Base-by-base conservation (phyloP, 2,113 vertebrate species). In the Pseudorectes ferrugineus region DNA sequence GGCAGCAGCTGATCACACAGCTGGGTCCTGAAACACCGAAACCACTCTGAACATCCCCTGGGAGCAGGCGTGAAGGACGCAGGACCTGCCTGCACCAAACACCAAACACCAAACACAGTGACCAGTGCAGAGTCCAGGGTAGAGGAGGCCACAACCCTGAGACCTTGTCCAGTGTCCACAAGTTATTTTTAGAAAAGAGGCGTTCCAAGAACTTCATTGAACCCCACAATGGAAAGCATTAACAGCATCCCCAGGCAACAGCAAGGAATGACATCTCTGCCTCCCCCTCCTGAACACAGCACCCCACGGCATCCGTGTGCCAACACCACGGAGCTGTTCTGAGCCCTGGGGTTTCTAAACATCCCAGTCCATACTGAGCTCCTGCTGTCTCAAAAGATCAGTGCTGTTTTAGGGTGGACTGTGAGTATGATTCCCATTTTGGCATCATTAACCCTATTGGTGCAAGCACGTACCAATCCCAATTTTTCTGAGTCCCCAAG, bases 301-400 rank as follows among this genome's bases (percentile, higher is more conserved):
- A 42, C 5, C 46, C 42, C 36, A 11, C 1, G 9, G 51, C 59
- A 71, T 3, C 29, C 0, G 0, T 11, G 4, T 5, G 14, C 24
- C 65, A 22, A 20, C 8, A 8, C 25, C 2, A 1, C 0, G 15
- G 58, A 63, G 75, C 49, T 42, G 29, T 9, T 38, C 51, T 9
- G 35, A 59, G 79, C 33, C 51, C 75, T 5, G 43, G 12, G 11
- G 12, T 25, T 77, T 26, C 40, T 12, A 4, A 38, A 55, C 46
- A 36, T 6, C 46, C 51, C 35, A 8, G 28, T 36, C 33, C 40
- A 24, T 3, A 5, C 46, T 28, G 38, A 57, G 59, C 35, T 85
- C 71, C 31, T 17, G 62, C 55, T 19, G 31, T 17, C 71, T 43
- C 71, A 14, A 11, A 45, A 75, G 46, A 51, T 36, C 5, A 16